A percentile compares a stretch with the other conserved stretches of the same genome.
phyloP scores from a whole-genome alignment of 2,113 vertebrate genomes.

The Rhynchomys soricoides region DNA sequence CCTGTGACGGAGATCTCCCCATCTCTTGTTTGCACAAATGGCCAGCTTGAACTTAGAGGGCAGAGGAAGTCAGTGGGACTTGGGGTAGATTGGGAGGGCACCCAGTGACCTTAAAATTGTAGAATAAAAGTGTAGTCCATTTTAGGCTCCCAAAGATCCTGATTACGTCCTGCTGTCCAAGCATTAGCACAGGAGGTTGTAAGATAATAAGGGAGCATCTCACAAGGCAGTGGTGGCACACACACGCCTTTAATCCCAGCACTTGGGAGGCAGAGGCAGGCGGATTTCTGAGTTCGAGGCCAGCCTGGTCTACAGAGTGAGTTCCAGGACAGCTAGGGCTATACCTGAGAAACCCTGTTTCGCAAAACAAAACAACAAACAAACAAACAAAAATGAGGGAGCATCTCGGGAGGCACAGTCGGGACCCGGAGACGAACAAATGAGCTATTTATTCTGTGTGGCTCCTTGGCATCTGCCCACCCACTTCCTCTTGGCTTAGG shows the following conservation, averaged over 20 bases:
- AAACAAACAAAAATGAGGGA: too few relatives aligned
- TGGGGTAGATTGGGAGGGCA: neutral
- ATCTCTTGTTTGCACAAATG: neutral
- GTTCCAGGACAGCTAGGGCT: too few relatives aligned
- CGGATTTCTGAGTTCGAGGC: too few relatives aligned
- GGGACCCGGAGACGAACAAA: neutral
- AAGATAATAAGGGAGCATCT: neutral
- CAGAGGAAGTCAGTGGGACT: neutral
- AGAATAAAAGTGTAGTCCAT: neutral
- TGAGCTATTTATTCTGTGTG: neutral
- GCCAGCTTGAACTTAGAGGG: neutral
- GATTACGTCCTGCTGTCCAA: neutral
- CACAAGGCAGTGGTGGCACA: too few relatives aligned
- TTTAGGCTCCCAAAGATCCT: neutral
- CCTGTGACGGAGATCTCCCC: accelerated
- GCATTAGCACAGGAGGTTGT: neutral
- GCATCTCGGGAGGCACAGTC: neutral
- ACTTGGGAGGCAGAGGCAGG: too few relatives aligned
- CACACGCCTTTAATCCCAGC: too few relatives aligned
- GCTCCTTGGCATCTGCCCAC: neutral
- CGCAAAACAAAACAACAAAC: too few relatives aligned
- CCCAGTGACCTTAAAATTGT: neutral
- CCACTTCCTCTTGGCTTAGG: neutral
- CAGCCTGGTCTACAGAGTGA: too few relatives aligned
- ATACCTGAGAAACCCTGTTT: too few relatives aligned